These are phyloP conservation scores for Pristionchus fissidentatus DNA, from an alignment of 2,888 invertebrate genomes.

Conservation along the genomic window DNA sequence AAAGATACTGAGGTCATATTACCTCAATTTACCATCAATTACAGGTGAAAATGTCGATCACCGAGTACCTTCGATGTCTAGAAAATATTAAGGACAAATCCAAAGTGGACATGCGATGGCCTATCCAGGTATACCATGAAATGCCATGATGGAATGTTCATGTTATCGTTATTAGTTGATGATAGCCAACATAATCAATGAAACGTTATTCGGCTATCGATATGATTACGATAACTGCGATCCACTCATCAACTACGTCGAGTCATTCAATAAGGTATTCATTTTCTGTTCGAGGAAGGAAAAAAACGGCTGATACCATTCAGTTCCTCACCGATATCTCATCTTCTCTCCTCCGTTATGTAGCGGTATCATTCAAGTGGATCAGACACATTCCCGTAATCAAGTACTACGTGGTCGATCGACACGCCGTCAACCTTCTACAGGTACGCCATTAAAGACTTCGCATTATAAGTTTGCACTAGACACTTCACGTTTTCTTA, in stretches of 20 bases:
- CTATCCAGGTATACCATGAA: neutral
- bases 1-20: too few species aligned
- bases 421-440: neutral
- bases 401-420: conserved; percentile 11
- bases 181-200: conserved; percentile 23
- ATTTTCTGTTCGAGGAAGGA: too few species aligned
- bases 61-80: conserved; percentile 1
- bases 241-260: conserved; percentile 21
- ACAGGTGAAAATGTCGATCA: conserved; percentile 18
- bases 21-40: neutral
- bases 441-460: too few species aligned
- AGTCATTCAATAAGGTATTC: conserved; percentile 41
- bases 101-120: conserved; percentile 6
- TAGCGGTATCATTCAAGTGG: neutral
- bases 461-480: neutral
- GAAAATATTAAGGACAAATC: neutral
- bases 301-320: neutral
- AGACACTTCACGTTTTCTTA: neutral
- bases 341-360: conserved; percentile 2
- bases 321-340: conserved; percentile 36
- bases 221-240: conserved; percentile 27
- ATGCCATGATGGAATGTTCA: neutral
- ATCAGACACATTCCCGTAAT: conserved; percentile 25
- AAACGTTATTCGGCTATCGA: conserved; percentile 18
- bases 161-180: neutral